Percentiles rank a stretch among this genome's conserved stretches.
These are phyloP conservation scores for Amblyjoppa fuscipennis DNA, from an alignment of 2,888 invertebrate species.

Conservation along the genomic window DNA sequence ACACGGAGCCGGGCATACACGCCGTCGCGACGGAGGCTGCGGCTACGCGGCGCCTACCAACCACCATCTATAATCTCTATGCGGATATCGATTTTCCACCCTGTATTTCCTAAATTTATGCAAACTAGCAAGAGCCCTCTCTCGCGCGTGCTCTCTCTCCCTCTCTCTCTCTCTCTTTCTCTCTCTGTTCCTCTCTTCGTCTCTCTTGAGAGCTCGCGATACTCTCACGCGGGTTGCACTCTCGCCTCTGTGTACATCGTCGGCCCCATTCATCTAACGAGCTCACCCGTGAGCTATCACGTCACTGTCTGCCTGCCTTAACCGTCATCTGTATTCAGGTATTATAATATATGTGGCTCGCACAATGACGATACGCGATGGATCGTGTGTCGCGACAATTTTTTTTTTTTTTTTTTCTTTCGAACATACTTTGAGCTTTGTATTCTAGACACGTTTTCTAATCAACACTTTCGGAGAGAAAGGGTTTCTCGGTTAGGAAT, in stretches of 20 bases:
- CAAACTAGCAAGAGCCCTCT: constrained; percentile 81
- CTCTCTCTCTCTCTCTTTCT: constrained; percentile 46
- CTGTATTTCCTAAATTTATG: constrained; percentile 85
- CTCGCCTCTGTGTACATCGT: constrained; percentile 67
- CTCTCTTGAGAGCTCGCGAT: constrained; percentile 1
- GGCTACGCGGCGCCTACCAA: constrained; percentile 85
- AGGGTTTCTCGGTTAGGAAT: neutral
- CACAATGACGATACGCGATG: constrained; percentile 27
- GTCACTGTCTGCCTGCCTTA: constrained; percentile 68
- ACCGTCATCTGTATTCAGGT: constrained; percentile 51
- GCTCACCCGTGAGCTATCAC: constrained; percentile 75
- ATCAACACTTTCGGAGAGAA: constrained; percentile 7
- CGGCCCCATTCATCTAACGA: constrained; percentile 84
- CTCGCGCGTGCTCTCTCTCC: constrained; percentile 58
- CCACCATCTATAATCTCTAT: constrained; percentile 86
- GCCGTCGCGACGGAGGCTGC: constrained; percentile 85
- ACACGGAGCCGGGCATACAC: constrained; percentile 79
- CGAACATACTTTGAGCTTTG: neutral
- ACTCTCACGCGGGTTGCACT: constrained; percentile 26
- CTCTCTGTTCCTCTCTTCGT: neutral
- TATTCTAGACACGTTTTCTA: constrained; percentile 10
- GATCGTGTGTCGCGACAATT: constrained; percentile 13
- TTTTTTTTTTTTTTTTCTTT: neutral
- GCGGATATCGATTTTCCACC: constrained; percentile 85
- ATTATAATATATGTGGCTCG: constrained; percentile 38